These are phyloP conservation scores for Delphinus delphis DNA, from an alignment of 2,113 vertebrate species.

Conservation along the genomic window DNA sequence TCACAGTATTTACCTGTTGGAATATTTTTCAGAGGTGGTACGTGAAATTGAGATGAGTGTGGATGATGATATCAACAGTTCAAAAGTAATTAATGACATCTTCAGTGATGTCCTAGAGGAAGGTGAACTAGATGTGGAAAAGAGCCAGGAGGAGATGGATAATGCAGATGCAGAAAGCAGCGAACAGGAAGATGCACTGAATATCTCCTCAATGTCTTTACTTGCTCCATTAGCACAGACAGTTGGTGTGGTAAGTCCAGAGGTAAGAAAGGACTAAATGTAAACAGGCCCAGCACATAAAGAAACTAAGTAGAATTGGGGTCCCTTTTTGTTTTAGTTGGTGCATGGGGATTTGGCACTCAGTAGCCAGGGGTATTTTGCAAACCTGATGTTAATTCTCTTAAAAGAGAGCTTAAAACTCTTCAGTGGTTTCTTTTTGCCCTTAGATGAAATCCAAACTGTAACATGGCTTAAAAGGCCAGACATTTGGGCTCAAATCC, in stretches of 20 bases:
- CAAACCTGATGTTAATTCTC: background rate
- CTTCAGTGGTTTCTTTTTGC: background rate
- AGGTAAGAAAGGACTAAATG: slow-evolving; percentile 80
- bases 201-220: slow-evolving; percentile 99
- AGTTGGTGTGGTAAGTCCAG: slow-evolving; percentile 90
- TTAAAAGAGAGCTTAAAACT: slow-evolving; percentile 3
- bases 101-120: slow-evolving; percentile 91
- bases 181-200: slow-evolving; percentile 88
- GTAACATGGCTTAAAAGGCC: background rate
- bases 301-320: background rate
- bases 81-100: slow-evolving; percentile 92
- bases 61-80: slow-evolving; percentile 87
- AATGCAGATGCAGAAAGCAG: slow-evolving; percentile 82
- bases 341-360: background rate
- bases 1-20: background rate
- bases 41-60: slow-evolving; percentile 84
- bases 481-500: background rate
- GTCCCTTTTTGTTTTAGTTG: background rate
- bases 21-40: slow-evolving; percentile 77
- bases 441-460: background rate
- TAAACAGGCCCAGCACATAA: rapidly evolving
- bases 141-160: slow-evolving; percentile 77
- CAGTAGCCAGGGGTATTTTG: background rate
- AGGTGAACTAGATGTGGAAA: slow-evolving; percentile 81
- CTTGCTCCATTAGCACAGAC: slow-evolving; percentile 94